Percentiles rank a stretch among this genome's conserved stretches.
Conservation (phyloP, 2,888 invertebrate genomes). For the Folsomia manolachei region DNA sequence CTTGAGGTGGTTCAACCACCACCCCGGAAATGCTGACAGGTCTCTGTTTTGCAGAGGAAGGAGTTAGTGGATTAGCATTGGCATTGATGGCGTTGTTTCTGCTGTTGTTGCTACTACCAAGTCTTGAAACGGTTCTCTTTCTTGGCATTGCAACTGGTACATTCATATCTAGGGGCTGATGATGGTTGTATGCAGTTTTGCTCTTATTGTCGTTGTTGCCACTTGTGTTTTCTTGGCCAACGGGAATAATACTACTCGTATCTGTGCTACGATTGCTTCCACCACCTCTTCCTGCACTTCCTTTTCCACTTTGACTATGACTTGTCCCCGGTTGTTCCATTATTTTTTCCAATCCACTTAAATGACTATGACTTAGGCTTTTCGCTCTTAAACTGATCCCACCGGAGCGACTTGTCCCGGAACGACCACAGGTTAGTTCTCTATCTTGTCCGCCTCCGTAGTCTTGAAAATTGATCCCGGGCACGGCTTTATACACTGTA, state of each 20-base stretch:
- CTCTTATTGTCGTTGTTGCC: neutral
- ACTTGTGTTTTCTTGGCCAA: neutral
- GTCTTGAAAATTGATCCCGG: conserved; percentile 50
- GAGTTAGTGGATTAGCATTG: neutral
- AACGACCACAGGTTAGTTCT: conserved; percentile 4
- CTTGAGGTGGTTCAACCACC: conserved; percentile 46
- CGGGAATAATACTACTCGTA: neutral
- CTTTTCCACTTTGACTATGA: neutral
- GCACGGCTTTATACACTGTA: conserved; percentile 45
- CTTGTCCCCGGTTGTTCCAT: conserved; percentile 29
- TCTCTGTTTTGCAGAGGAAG: conserved; percentile 6
- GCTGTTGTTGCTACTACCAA: neutral
- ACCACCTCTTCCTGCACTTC: neutral
- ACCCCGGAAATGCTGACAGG: conserved; percentile 50
- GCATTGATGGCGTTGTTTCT: neutral
- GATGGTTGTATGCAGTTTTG: neutral
- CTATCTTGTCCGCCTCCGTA: conserved; percentile 37
- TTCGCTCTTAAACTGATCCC: conserved; percentile 33
- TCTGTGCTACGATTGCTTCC: neutral
- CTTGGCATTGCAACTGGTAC: conserved; percentile 13
- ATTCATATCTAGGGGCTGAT: too few relatives aligned
- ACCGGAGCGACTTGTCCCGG: conserved; percentile 4
- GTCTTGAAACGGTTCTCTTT: conserved; percentile 6
- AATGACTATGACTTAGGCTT: conserved; percentile 45
- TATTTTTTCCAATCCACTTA: conserved; percentile 31